Percentiles rank a stretch among this genome's conserved stretches.
phyloP scores from a whole-genome alignment of 2,797 vertebrate species.

The Myotis findleyi region DNA sequence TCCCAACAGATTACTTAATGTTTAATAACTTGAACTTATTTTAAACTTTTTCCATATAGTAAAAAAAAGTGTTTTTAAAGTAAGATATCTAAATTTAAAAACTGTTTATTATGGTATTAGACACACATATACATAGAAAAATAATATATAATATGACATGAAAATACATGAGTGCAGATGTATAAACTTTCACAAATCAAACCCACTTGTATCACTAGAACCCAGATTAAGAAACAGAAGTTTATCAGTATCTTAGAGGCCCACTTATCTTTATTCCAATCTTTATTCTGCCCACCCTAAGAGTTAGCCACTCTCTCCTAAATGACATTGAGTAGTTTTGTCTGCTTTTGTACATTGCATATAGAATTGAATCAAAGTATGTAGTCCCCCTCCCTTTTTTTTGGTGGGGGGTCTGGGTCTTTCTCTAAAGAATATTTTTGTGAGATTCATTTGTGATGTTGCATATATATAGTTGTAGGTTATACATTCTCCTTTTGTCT shows the following conservation, averaged over 20 bases:
- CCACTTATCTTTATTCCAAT: neutral
- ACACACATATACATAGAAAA: neutral
- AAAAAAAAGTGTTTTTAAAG: neutral
- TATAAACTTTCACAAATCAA: slow-evolving; percentile 1
- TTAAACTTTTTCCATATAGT: slow-evolving; percentile 12
- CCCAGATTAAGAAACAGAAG: neutral
- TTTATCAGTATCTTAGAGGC: neutral
- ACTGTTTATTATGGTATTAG: neutral
- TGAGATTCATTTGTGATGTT: neutral
- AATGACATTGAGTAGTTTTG: neutral
- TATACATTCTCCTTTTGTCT: neutral
- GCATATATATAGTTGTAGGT: neutral
- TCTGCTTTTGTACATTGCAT: neutral
- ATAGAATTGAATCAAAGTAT: neutral
- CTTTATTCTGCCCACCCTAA: neutral
- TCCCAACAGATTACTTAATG: neutral
- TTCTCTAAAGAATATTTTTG: neutral
- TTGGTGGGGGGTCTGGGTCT: neutral
- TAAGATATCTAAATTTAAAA: slow-evolving; percentile 1
- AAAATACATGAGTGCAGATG: neutral
- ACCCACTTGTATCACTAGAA: neutral
- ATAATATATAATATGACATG: neutral
- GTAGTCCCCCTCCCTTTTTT: neutral
- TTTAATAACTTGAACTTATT: neutral
- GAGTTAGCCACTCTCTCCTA: neutral